Percentiles rank a stretch among this genome's conserved stretches.
Conservation (phyloP, 2,888 invertebrate species). For the Metalampra italica region DNA sequence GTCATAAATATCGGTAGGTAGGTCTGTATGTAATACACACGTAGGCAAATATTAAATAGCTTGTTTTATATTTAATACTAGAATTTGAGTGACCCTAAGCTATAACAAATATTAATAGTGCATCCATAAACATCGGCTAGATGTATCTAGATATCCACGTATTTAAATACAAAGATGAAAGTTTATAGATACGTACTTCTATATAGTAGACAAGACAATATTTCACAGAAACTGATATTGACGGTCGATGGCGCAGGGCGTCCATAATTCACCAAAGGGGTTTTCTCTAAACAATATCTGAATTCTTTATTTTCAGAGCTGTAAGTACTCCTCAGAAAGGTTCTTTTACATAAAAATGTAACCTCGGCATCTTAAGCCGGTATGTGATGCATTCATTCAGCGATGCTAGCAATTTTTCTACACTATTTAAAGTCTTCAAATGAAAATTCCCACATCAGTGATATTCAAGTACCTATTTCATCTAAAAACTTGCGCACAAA, state of each 20-base stretch:
- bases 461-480: constrained; percentile 22
- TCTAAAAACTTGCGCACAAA: constrained; percentile 10
- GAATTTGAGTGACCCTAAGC: no score
- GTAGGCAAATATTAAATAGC: no score
- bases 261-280: constrained; percentile 4
- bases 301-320: neutral
- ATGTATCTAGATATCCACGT: no score
- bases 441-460: constrained; percentile 22
- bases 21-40: no score
- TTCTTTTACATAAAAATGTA: constrained; percentile 18
- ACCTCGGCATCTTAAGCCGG: constrained; percentile 21
- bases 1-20: no score
- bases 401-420: constrained; percentile 31
- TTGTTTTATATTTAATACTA: no score
- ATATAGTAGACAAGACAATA: neutral
- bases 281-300: neutral
- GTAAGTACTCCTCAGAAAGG: neutral
- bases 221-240: neutral
- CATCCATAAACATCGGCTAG: no score
- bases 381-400: constrained; percentile 28
- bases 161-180: no score
- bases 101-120: no score
- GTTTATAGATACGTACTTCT: neutral
- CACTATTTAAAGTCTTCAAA: constrained; percentile 24
- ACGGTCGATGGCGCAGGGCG: constrained; percentile 11